Evolutionary conservation across 2,888 invertebrate genomes (phyloP).

Genomic region (Chymomyza procnemis): DNA sequence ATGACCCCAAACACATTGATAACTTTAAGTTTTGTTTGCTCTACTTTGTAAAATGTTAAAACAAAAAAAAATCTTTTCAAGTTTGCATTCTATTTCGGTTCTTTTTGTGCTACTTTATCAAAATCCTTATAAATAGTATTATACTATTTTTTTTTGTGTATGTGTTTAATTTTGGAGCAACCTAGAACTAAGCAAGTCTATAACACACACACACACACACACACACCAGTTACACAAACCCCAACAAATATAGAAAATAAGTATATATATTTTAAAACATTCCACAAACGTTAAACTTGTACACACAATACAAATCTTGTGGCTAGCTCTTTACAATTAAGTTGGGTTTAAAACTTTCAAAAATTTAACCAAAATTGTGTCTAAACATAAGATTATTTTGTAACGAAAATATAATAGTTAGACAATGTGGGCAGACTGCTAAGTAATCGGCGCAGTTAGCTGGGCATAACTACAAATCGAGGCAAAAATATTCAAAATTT

Average conservation of each 20-base stretch:
- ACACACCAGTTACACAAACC: too few species aligned
- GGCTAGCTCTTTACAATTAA: neutral
- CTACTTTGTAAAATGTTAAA: neutral
- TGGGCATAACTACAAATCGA: too few species aligned
- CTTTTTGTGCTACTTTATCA: neutral
- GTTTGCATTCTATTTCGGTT: neutral
- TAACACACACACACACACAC: neutral
- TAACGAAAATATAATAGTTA: neutral
- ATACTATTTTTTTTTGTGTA: conserved; percentile 1
- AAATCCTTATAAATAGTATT: neutral
- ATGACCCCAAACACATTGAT: neutral
- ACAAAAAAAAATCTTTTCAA: neutral
- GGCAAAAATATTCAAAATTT: too few species aligned
- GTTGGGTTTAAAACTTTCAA: neutral
- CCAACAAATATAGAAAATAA: neutral
- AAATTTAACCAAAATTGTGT: neutral
- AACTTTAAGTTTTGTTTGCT: neutral
- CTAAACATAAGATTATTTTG: neutral
- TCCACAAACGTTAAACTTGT: neutral
- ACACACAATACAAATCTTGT: neutral
- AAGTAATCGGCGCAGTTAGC: too few species aligned
- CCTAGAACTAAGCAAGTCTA: neutral
- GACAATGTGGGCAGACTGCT: too few species aligned
- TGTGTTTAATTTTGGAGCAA: conserved; percentile 2
- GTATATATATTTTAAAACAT: too few species aligned